Percentiles rank a stretch among this genome's conserved stretches.
These are phyloP conservation scores for Albula glossodonta DNA, from an alignment of 2,113 vertebrate genomes.

Conservation along the genomic window DNA sequence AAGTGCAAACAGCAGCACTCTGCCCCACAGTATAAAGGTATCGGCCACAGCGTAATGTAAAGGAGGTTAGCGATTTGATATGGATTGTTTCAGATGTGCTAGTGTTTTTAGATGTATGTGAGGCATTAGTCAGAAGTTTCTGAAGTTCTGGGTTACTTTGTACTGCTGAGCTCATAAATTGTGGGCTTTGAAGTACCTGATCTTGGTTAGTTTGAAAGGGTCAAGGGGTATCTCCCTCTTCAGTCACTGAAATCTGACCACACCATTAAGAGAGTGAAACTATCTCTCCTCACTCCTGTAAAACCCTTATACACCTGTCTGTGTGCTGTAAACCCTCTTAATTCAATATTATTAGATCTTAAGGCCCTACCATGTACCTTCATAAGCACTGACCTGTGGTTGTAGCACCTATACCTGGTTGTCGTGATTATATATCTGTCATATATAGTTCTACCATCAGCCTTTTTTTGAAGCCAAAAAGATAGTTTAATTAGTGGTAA, in stretches of 20 bases:
- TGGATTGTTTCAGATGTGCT: no score
- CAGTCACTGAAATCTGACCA: constrained; percentile 9
- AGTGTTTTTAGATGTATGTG: no score
- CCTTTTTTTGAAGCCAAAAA: background rate
- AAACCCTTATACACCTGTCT: background rate
- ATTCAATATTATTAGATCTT: background rate
- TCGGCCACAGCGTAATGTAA: no score
- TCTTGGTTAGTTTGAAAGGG: background rate
- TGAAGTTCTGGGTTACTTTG: background rate
- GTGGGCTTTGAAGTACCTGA: constrained; percentile 1
- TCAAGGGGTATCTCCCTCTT: background rate
- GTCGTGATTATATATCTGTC: no score
- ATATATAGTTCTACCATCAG: background rate
- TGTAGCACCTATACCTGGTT: no score
- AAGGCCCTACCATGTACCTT: background rate
- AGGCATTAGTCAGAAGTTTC: no score
- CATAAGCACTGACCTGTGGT: no score
- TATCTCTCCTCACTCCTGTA: background rate
- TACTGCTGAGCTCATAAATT: background rate
- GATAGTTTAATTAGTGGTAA: background rate
- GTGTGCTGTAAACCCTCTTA: background rate
- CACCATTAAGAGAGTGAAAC: background rate
- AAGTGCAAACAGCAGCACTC: no score
- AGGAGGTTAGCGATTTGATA: no score
- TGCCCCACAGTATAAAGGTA: no score